Evolutionary conservation across 2,113 vertebrate species (phyloP).

Genomic region (Pelusios castaneus): DNA sequence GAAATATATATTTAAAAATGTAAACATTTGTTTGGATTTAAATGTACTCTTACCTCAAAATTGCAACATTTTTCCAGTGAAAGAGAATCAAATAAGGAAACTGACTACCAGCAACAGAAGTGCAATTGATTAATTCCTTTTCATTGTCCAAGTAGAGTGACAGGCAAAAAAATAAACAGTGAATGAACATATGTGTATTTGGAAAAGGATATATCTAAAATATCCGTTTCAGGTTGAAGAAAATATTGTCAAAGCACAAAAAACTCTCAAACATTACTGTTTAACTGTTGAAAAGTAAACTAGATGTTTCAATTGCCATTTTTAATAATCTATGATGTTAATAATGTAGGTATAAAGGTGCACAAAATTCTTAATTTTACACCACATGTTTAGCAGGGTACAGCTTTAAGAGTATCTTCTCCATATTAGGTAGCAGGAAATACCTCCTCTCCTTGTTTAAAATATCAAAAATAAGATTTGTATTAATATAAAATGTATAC

Average conservation of each 20-base stretch:
- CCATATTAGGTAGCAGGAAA: not conserved
- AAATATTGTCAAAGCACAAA: not conserved
- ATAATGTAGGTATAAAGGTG: not conserved
- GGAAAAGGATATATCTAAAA: not conserved
- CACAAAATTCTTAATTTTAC: not conserved
- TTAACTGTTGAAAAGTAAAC: not conserved
- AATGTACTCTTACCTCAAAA: constrained; percentile 13
- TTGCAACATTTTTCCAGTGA: not conserved
- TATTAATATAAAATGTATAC: not conserved
- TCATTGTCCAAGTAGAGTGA: not conserved
- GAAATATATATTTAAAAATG: constrained; percentile 19
- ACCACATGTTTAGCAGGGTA: not conserved
- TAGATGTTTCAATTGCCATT: not conserved
- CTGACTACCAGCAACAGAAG: not conserved
- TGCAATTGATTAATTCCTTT: not conserved
- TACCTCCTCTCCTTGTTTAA: not conserved
- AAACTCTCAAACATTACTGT: not conserved
- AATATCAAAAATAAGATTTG: not conserved
- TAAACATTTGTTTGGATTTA: constrained; percentile 36
- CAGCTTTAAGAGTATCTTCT: not conserved
- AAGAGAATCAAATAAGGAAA: not conserved
- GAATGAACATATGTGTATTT: not conserved
- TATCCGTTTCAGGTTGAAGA: not conserved
- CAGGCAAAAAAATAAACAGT: not conserved
- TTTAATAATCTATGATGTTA: not conserved